Conservation (phyloP, 2,888 invertebrate species). For the Amorpha juglandis region DNA sequence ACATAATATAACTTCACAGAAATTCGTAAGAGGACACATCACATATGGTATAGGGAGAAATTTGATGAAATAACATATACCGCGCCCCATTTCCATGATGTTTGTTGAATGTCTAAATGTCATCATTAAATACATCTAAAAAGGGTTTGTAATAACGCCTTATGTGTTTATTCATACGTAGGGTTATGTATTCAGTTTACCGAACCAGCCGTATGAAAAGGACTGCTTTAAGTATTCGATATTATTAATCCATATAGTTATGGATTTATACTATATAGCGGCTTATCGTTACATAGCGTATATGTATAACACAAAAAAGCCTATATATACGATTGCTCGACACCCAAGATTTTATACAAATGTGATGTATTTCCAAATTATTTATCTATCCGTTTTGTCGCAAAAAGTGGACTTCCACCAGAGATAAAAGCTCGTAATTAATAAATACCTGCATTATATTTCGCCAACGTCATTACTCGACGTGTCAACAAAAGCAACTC, state of each 20-base stretch:
- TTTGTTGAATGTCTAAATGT: constrained; percentile 1
- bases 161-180: not conserved
- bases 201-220: not conserved
- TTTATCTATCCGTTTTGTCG: not conserved
- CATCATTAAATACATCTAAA: not conserved
- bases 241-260: not conserved
- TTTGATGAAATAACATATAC: not conserved
- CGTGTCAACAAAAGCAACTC: constrained; percentile 12
- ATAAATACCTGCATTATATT: not conserved
- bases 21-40: not conserved
- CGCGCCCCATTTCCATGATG: not conserved
- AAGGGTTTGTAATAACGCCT: not conserved
- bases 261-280: not conserved
- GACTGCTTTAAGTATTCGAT: not conserved
- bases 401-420: not conserved
- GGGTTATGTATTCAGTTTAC: constrained; percentile 18
- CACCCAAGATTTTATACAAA: too few species aligned
- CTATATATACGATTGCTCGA: too few species aligned
- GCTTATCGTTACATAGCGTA: not conserved
- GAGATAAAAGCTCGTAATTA: not conserved
- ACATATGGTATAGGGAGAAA: not conserved
- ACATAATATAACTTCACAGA: not conserved
- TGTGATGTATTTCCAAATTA: not conserved
- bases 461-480: not conserved
- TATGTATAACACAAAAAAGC: not conserved